Base-by-base conservation (phyloP, 2,113 vertebrate species). In the Mesocricetus auratus region DNA sequence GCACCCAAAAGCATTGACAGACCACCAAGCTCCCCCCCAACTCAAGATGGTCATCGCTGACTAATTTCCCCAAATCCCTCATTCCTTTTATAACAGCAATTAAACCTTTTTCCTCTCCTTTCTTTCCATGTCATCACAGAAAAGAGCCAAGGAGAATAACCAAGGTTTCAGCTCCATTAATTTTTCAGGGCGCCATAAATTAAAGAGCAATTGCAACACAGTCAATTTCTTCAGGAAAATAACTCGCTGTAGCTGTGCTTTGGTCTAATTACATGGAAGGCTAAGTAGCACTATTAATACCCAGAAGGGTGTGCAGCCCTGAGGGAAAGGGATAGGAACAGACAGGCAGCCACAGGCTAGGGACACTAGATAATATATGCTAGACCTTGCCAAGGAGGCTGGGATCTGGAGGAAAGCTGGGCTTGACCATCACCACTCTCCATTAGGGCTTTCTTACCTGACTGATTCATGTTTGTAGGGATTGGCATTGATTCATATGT, bases 81-180 rank as follows among this genome's bases (percentile, higher is more conserved):
- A 16, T 79, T 69, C 47, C 71, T 56, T 77, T 74, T 58, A 78
- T 29, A 77, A 68, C 78, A 47, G 29, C 36, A 60, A 5, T 21
- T 21, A 60, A 96, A 60, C 31, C 45, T 33, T 69, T 91, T 62
- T 5, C 50, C 42, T 50, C 24, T 12, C 10, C 33, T 86, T 77
- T 21, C 86, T 82, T 87, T 75, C 87, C 83, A 83, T 33, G 29
- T 26, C 79, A 93, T 62, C 74, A 56, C 96, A 74, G 87, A 53
- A 64, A 89, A 78, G 89, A 94, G 90, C 86, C 73, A 53, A 94
- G 92, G 90, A 90, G 95, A 95, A 96, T 86, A 92, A 75, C 56
- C 16, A 91, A 66, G 96, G 90, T 96, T 98, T 97, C 94, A 96
- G 96, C 96, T 95, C 97, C 94, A 94, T 95, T 97, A 97, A 96